Percentiles rank a stretch among this genome's conserved stretches.
phyloP scores from a whole-genome alignment of 2,797 vertebrate species.

The Scomberomorus guttatus region DNA sequence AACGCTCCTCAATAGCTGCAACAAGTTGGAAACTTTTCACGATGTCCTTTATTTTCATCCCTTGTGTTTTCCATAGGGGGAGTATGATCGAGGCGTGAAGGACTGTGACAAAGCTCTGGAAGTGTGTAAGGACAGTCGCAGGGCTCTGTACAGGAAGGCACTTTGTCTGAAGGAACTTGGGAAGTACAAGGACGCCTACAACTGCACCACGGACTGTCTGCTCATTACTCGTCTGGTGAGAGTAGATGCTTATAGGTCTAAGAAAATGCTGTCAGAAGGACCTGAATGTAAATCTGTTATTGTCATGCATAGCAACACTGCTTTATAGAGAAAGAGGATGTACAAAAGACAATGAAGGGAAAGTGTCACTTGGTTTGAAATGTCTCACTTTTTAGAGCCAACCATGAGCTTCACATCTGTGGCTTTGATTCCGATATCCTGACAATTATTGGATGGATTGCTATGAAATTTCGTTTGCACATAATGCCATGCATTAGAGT shows the following conservation, averaged over 20 bases:
- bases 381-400: not conserved
- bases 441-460: too few relatives aligned
- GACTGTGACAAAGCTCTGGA: conserved; percentile 89
- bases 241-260: not conserved
- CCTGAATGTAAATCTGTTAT: not conserved
- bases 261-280: not conserved
- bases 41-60: not conserved
- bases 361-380: not conserved
- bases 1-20: not conserved
- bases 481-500: too few relatives aligned
- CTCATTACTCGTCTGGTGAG: conserved; percentile 89
- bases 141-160: conserved; percentile 92
- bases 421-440: too few relatives aligned
- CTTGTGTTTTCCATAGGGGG: conserved; percentile 78
- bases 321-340: not conserved
- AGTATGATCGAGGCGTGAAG: conserved; percentile 87
- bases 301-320: not conserved
- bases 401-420: too few relatives aligned
- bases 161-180: conserved; percentile 91
- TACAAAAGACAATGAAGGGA: not conserved
- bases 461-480: too few relatives aligned
- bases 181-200: conserved; percentile 91
- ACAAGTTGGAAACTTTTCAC: not conserved
- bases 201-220: conserved; percentile 91
- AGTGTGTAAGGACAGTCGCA: conserved; percentile 83